Evolutionary conservation across 1,140 invertebrate genomes (phyloP), one percentile per base, ranked within the genome.

Genomic region (Whitmania pigra): DNA sequence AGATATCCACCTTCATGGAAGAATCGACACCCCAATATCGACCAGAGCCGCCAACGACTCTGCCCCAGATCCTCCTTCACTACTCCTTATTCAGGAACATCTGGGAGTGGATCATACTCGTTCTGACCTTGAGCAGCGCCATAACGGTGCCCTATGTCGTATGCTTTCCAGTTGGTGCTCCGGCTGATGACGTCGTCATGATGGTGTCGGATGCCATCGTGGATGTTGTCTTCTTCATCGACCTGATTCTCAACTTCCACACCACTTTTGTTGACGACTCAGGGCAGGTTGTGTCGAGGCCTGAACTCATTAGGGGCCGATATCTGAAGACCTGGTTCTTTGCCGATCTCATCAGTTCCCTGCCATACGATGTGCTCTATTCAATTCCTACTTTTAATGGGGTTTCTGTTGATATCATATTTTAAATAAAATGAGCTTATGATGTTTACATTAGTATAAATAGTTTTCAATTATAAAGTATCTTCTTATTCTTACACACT

Each of bases 111-210:
- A 88, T 96, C 78, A 94, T 96, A 77, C 85, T 96, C 36, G 27
- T 93, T 85, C 88, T 99, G 78, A 99, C 97, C 75, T 99, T 99
- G 87, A 99, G 99, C 87, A 99, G 97, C 73, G 95, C 97, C 81
- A 96, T 99, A 82, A 99, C 99, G 92, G 97, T 99, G 77, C 97
- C 97, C 73, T 99, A 97, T 86, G 99, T 99, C 85, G 95, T 98
- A 78, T 94, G 97, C 79, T 99, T 99, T 87, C 97, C 97, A 85
- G 97, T 97, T 85, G 97, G 97, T 85, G 96, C 99, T 84, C 94
- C 93, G 72, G 94, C 94, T 83, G 97, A 99, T 84, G 94, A 97
- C 83, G 93, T 99, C 67, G 92, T 90, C 73, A 87, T 98, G 66
- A 86, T 97, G 73, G 92, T 97, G 76, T 92, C 82, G 29, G 80